Conservation (phyloP, 2,888 invertebrate species). For the Acleris emargana region DNA sequence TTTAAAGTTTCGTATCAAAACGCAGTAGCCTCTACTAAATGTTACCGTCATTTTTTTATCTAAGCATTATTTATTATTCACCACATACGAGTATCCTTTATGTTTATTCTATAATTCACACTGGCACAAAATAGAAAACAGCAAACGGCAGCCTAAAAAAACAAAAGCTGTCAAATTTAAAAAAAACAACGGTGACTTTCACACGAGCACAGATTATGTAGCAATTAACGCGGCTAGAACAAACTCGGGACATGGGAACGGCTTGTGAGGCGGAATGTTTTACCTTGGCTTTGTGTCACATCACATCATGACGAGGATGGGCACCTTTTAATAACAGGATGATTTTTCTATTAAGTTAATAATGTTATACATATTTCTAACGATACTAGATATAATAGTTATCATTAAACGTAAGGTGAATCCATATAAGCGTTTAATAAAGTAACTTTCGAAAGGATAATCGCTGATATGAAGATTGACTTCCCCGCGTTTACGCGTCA, state of each 20-base stretch:
- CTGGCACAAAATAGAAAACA: slow-evolving; percentile 42
- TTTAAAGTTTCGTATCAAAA: too few species aligned
- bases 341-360: neutral
- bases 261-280: slow-evolving; percentile 24
- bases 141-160: slow-evolving; percentile 47
- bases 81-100: neutral
- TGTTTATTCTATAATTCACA: slow-evolving; percentile 14
- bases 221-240: slow-evolving; percentile 70
- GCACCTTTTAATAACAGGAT: slow-evolving; percentile 11
- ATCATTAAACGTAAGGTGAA: too few species aligned
- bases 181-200: slow-evolving; percentile 48
- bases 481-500: too few species aligned
- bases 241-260: slow-evolving; percentile 64
- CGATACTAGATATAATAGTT: too few species aligned
- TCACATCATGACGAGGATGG: slow-evolving; percentile 19
- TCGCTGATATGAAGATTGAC: too few species aligned
- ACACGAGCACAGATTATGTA: slow-evolving; percentile 68
- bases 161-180: slow-evolving; percentile 35
- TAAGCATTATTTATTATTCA: neutral
- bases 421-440: too few species aligned
- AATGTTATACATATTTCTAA: too few species aligned
- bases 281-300: slow-evolving; percentile 22
- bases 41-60: too few species aligned
- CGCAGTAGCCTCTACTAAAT: too few species aligned
- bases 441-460: too few species aligned